Conservation (phyloP, 1,140 invertebrate species). For the Panulirus ornatus region DNA sequence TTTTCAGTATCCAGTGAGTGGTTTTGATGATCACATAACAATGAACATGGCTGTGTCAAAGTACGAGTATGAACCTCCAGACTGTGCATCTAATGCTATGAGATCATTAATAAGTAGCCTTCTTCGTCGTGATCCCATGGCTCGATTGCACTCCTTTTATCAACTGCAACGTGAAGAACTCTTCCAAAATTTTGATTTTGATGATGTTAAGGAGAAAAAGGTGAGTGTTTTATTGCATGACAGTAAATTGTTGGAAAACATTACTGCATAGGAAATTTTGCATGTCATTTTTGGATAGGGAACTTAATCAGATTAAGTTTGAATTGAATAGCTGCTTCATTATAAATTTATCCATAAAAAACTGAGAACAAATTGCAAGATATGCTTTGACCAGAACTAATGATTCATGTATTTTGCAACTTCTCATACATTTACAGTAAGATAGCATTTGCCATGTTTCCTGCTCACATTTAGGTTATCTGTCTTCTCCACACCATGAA, state of each 20-base stretch:
- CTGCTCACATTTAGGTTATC: too few relatives aligned
- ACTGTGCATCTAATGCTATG: slow-evolving; percentile 50
- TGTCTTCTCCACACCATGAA: too few relatives aligned
- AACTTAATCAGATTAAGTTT: too few relatives aligned
- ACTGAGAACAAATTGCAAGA: too few relatives aligned
- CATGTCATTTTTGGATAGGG: background rate
- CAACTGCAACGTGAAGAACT: slow-evolving; percentile 57
- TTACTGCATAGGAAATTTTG: background rate
- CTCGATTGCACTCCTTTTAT: slow-evolving; percentile 48
- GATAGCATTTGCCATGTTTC: too few relatives aligned
- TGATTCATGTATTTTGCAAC: too few relatives aligned
- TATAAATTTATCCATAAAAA: too few relatives aligned
- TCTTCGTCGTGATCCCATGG: slow-evolving; percentile 34
- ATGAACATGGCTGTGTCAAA: slow-evolving; percentile 55
- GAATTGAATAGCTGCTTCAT: too few relatives aligned
- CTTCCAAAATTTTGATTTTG: slow-evolving; percentile 61
- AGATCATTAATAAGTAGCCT: slow-evolving; percentile 41
- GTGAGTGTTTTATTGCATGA: slow-evolving; percentile 9
- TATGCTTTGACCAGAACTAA: too few relatives aligned
- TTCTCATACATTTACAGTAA: too few relatives aligned
- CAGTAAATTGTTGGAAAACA: background rate
- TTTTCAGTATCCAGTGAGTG: slow-evolving; percentile 62
- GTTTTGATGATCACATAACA: slow-evolving; percentile 58
- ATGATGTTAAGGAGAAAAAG: slow-evolving; percentile 54
- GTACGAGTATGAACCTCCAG: slow-evolving; percentile 53